A percentile compares a stretch with the other conserved stretches of the same genome.
Evolutionary conservation across 2,888 invertebrate species (phyloP).

Genomic region (Sesamia inferens): DNA sequence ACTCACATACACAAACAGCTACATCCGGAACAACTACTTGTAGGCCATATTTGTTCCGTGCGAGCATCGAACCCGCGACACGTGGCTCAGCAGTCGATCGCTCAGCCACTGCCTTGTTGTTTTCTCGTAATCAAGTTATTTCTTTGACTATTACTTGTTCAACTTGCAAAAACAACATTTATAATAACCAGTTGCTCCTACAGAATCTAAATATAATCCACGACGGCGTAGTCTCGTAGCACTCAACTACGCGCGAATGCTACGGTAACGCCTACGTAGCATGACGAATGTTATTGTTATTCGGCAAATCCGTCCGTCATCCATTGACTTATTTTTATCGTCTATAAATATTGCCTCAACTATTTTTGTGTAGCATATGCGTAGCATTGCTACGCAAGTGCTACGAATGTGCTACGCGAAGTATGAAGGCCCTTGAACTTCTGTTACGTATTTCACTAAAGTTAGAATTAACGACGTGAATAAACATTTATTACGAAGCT

Average conservation of each 20-base stretch:
- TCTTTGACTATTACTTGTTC: not conserved
- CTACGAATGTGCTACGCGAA: conserved; percentile 28
- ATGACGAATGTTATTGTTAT: conserved; percentile 35
- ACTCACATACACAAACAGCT: too few relatives aligned
- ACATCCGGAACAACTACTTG: too few relatives aligned
- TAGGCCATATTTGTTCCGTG: too few relatives aligned
- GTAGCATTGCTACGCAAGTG: conserved; percentile 7
- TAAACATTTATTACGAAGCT: not conserved
- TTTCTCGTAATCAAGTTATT: not conserved
- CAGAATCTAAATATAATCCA: conserved; percentile 14
- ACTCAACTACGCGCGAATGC: conserved; percentile 26
- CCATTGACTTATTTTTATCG: conserved; percentile 14
- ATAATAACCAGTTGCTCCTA: conserved; percentile 3
- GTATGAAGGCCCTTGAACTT: too few relatives aligned
- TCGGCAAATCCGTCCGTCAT: conserved; percentile 26
- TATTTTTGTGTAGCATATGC: conserved; percentile 31
- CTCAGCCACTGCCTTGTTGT: too few relatives aligned
- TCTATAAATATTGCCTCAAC: not conserved
- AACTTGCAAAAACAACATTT: conserved; percentile 16
- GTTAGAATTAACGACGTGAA: not conserved
- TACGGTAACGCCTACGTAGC: conserved; percentile 33
- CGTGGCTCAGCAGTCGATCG: too few relatives aligned
- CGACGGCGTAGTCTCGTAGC: conserved; percentile 24
- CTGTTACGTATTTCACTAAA: not conserved
- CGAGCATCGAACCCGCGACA: too few relatives aligned